Evolutionary conservation across 2,797 vertebrate species (phyloP), one percentile per base, ranked within the genome.

Genomic region (Antrozous pallidus): DNA sequence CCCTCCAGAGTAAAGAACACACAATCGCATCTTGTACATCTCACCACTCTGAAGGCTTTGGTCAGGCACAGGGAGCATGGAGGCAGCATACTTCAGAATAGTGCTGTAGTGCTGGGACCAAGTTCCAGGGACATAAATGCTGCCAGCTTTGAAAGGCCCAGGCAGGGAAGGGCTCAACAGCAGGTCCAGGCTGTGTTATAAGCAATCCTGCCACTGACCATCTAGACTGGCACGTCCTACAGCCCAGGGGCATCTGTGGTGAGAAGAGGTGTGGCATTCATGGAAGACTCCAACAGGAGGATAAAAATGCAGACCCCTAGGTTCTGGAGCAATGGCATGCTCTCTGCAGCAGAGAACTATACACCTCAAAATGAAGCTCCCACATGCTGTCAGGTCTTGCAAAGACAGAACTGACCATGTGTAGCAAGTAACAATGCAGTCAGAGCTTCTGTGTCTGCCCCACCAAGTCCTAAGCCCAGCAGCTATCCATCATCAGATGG

Each of bases 331-430:
- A 90, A 61, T n/a, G 65, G 51, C 92, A 81, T 78, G 65, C n/a
- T 65, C 5, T 47, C 24, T 58, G 51, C 38, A 47, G 33, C 56
- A 65, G 42, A 26, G 14, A 82, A 51, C 96, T 78, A 95, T 97
- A 96, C 95, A 94, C 95, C 0, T 0, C 51, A 2, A 31, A 73
- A 61, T 8, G 22, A 11, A 51, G 42, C 58, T 61, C 42, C 69
- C 7, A 4, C 22, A 2, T 40, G 69, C 42, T 36, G 3, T 54
- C 8, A 45, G 28, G 40, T 61, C 40, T 56, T 40, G 54, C 33
- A 81, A 70, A 90, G n/a, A 61, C 26, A 38, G 38, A 69, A 17
- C 61, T 67, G 61, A 82, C 42, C 61, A 67, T 8, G 8, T 65
- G 17, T 3, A 49, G 14, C 22, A 45, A 47, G 58, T 42, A 13